Base-by-base conservation (phyloP, 2,113 vertebrate species). In the Pachypanchax playfairii region DNA sequence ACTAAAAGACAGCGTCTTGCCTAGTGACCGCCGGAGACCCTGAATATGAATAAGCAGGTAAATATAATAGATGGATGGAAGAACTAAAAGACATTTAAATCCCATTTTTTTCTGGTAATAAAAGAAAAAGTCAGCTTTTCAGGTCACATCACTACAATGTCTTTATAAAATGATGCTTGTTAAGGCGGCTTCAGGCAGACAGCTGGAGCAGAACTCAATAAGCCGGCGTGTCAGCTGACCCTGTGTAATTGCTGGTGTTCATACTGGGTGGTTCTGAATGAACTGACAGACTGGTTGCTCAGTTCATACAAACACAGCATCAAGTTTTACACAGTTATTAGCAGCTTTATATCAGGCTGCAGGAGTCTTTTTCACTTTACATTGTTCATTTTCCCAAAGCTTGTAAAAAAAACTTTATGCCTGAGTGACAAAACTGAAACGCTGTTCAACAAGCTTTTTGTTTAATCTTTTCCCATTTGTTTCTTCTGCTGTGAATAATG, bases 251-350 rank as follows among this genome's bases (percentile, higher is more conserved):
- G 80, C 63, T 2, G 0, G 55, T n/a, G n/a, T 56, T 76, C 25
- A 44, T 56, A 51, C 69, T 28, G 58, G 77, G 36, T n/a, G 39
- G 57, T 15, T 64, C 46, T 65, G 52, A 78, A 73, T 51, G 63
- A 63, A 63, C 46, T 78, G 77, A 70, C 67, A 72, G 33, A 50
- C 48, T 24, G 48, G 54, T 31, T 33, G 69, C 80, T 26, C 55
- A 11, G 39, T 60, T 74, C 69, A 51, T 71, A 68, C 73, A 58
- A 72, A 57, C 18, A 54, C 51, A 4, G 51, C 47, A 31, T 77
- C 59, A 31, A 14, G 69, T 59, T 63, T 38, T 20, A 9, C 55
- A 46, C 57, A 52, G 36, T 1, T 29, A 9, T 36, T 54, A 65
- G 17, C 4, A 38, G 62, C 52, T 54, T 62, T 18, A 38, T 14